These are phyloP conservation scores for Gonioctena quinquepunctata DNA, from an alignment of 1,140 invertebrate genomes.

Conservation along the genomic window DNA sequence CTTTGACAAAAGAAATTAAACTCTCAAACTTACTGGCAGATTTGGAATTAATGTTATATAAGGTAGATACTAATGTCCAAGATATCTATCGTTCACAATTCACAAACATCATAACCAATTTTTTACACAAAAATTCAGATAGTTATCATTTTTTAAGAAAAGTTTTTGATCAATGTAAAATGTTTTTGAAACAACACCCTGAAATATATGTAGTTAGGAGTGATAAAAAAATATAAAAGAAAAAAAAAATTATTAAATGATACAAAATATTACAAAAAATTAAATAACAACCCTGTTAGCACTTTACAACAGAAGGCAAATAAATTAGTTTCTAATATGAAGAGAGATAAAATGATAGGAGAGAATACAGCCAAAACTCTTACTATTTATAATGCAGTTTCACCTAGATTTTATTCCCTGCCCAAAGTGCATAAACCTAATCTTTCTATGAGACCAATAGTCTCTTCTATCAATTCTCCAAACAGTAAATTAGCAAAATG, in stretches of 20 bases:
- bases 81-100: not conserved
- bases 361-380: not conserved
- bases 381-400: not conserved
- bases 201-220: not conserved
- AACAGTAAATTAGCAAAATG: not conserved
- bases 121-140: not conserved
- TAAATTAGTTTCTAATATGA: not conserved
- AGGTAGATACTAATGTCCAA: not conserved
- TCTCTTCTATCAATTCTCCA: not conserved
- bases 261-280: not conserved
- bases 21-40: not conserved
- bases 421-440: conserved; percentile 14
- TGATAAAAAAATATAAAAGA: not conserved
- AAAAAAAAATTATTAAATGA: not conserved
- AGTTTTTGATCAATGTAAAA: not conserved
- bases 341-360: not conserved
- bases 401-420: conserved; percentile 5
- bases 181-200: conserved; percentile 1
- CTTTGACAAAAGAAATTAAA: not conserved
- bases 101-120: too few relatives aligned
- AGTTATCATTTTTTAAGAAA: conserved; percentile 1
- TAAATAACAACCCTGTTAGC: not conserved
- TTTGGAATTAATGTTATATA: not conserved
- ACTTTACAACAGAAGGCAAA: not conserved
- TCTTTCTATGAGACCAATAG: conserved; percentile 9